Evolutionary conservation across 2,113 vertebrate genomes (phyloP).

Genomic region (Charina bottae): DNA sequence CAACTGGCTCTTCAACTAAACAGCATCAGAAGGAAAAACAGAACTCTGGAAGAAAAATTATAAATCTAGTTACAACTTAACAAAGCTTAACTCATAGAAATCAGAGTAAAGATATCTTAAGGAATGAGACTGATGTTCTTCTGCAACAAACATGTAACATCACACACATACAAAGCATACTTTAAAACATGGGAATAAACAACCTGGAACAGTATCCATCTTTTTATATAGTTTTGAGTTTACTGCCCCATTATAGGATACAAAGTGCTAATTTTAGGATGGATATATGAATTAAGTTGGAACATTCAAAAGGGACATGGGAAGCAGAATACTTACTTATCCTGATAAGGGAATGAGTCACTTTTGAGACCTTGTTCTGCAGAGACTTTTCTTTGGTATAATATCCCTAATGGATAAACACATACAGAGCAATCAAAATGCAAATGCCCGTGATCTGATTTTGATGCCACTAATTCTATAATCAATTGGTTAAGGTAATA

Average conservation of each 20-base stretch:
- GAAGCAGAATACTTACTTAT: slow-evolving; percentile 77
- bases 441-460: not conserved
- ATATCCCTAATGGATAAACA: slow-evolving; percentile 69
- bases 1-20: not conserved
- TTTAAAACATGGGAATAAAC: not conserved
- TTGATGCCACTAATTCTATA: not conserved
- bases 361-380: slow-evolving; percentile 86
- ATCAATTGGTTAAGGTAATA: not conserved
- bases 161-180: not conserved
- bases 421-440: slow-evolving; percentile 1
- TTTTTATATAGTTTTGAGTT: not conserved
- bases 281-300: rapidly evolving
- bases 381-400: slow-evolving; percentile 86
- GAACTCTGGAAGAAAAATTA: not conserved
- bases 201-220: not conserved
- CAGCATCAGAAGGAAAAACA: not conserved
- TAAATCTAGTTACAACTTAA: not conserved
- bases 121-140: not conserved
- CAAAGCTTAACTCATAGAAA: rapidly evolving
- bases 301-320: not conserved
- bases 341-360: slow-evolving; percentile 80
- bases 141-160: not conserved
- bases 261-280: rapidly evolving
- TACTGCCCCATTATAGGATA: not conserved
- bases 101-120: not conserved